Base-by-base conservation (phyloP, 2,888 invertebrate genomes). In the Scaeva pyrastri region DNA sequence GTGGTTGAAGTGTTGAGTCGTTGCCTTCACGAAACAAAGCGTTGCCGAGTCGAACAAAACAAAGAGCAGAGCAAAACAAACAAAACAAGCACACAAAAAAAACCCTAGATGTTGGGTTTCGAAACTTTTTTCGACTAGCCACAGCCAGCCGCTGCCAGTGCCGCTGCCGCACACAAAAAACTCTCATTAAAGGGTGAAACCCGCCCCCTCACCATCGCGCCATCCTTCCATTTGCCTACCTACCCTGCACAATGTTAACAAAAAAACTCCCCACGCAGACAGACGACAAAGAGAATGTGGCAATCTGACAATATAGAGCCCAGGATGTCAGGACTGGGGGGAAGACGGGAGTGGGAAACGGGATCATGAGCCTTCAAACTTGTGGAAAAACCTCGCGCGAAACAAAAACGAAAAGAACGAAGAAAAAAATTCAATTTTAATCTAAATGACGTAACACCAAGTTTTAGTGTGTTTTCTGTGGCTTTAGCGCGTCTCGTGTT, bases 381-480 rank as follows among this genome's bases (percentile, higher is more conserved):
- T 43, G 23, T 68, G 39, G 39, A 64, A 39, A 66, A 26, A 58
- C 45, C 64, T 39, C 11, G 68, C 45, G 55, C 68, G 19, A 41
- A 43, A 11, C 41, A 39, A 14, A 26, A n/a, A 19, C n/a, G 41
- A 2, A 66, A 43, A 36, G 68, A 72, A 41, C 23, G 16, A 64
- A 7, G 70, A n/a, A n/a, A n/a, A n/a, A n/a, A n/a, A n/a, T n/a
- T n/a, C 58, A 36, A 68, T 55, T 73, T 64, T 62, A 71, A 77
- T 86, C 70, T 64, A 66, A 64, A 77, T 86, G 86, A 86, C 86
- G 86, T 86, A 86, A 86, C 82, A 80, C 41, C 26, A 60, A 52
- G 62, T 74, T 78, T 68, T 23, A 66, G 66, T 56, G 26, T 82
- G 77, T 31, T 41, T 50, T 23, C 52, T 55, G 64, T 55, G 76